Percentiles rank a stretch among this genome's conserved stretches.
phyloP scores from a whole-genome alignment of 1,140 invertebrate species.

The Euschistus heros region DNA sequence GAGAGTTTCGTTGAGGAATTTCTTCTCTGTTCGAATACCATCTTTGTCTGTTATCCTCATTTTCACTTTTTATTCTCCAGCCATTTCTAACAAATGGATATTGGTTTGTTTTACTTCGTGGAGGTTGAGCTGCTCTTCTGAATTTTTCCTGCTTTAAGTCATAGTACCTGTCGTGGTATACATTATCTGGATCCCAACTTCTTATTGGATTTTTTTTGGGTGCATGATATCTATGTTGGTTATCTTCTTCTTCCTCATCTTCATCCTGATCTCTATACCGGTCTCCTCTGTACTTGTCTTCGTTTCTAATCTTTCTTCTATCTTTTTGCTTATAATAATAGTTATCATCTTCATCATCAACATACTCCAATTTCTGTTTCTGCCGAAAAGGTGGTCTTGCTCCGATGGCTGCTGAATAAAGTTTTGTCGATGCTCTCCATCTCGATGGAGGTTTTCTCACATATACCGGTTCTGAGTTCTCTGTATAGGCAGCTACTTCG shows the following conservation, averaged over 20 bases:
- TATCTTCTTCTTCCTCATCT: conserved; percentile 11
- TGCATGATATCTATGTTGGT: not conserved
- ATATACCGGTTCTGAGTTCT: not conserved
- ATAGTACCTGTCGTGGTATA: conserved; percentile 11
- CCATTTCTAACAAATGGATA: no score
- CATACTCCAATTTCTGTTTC: not conserved
- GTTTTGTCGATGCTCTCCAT: not conserved
- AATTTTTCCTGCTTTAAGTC: not conserved
- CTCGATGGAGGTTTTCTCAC: not conserved
- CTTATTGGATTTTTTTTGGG: not conserved
- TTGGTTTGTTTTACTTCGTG: no score
- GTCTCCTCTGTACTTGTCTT: not conserved
- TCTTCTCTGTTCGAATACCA: no score
- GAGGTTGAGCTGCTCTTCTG: no score
- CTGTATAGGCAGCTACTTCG: not conserved
- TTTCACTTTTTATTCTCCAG: no score
- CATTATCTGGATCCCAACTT: not conserved
- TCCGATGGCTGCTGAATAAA: conserved; percentile 7
- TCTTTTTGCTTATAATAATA: not conserved
- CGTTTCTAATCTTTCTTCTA: not conserved
- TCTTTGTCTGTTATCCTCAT: no score
- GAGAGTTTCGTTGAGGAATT: no score
- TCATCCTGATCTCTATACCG: not conserved
- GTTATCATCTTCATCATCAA: not conserved
- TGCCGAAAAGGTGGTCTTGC: not conserved